Evolutionary conservation across 2,888 invertebrate genomes (phyloP).

Genomic region (Actias luna): DNA sequence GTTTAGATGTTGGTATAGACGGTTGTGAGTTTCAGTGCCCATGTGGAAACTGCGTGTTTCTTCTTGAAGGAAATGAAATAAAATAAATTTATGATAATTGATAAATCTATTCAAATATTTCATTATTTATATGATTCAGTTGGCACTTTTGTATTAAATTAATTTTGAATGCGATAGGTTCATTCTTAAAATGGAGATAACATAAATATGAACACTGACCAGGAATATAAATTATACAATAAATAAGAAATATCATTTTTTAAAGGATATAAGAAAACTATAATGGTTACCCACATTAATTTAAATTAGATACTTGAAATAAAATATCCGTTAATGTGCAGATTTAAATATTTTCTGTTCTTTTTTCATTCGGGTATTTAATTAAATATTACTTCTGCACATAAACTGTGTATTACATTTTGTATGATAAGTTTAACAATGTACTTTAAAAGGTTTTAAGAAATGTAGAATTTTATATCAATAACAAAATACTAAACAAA

Average conservation of each 20-base stretch:
- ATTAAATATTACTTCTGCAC: background rate
- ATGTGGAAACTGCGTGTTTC: too few relatives aligned
- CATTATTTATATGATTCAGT: too few relatives aligned
- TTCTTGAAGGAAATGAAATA: too few relatives aligned
- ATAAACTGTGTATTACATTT: background rate
- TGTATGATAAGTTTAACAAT: conserved; percentile 1
- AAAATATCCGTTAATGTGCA: background rate
- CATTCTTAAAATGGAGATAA: background rate
- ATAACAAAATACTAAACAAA: conserved; percentile 10
- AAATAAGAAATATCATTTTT: background rate
- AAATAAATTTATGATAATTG: too few relatives aligned
- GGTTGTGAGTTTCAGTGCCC: too few relatives aligned
- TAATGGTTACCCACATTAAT: background rate
- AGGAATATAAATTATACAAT: background rate
- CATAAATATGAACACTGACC: background rate
- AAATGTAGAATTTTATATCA: background rate
- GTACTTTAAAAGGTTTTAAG: conserved; percentile 1
- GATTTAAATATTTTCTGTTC: background rate
- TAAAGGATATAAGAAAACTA: background rate
- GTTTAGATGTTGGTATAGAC: too few relatives aligned
- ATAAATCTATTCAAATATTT: too few relatives aligned
- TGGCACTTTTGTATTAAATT: too few relatives aligned
- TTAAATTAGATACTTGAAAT: background rate
- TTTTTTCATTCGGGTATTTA: background rate
- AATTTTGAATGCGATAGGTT: background rate